Base-by-base conservation (phyloP, 2,888 invertebrate genomes). In the Stenchaetothrips biformis region DNA sequence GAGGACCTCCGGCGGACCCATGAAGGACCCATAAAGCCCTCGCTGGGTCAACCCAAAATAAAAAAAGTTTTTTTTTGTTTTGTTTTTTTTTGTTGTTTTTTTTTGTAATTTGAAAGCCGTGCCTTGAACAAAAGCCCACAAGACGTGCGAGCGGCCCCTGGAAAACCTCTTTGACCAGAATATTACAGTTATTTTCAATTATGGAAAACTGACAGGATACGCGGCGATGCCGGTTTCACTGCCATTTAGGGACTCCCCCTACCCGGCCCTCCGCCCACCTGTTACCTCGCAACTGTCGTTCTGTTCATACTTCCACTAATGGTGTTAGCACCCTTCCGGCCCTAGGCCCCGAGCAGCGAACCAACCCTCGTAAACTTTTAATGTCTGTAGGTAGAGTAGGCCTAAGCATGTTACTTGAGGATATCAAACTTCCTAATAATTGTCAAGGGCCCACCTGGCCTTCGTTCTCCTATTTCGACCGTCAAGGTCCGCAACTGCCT, bases 381-480 rank as follows among this genome's bases (percentile, higher is more conserved):
- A 74, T 21, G n/a, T n/a, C 67, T 25, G 21, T n/a, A 74, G 53
- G 53, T 53, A 13, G 53, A 53, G 53, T 53, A 53, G 67, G 67
- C 6, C 67, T 74, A 74, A 74, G 67, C 21, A 74, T 74, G 67
- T 74, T 74, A 74, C 67, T 74, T 21, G 21, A 25, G 67, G 67
- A 25, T 21, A 67, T 21, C 67, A 21, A 74, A 74, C n/a, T 74
- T 74, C 21, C 67, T 74, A 11, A 25, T 74, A 21, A 74, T 74
- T 74, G 67, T 74, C 67, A 74, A 74, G 25, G 25, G 25, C 21
- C 25, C 67, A 74, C 67, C 67, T 74, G 67, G 67, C 25, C 25
- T 74, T 11, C 25, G 11, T 67, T 7, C 67, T 9, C 7, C 67
- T 25, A 25, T 25, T 67, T 49, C 67, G 67, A 6, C 25, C 67